Base-by-base conservation (phyloP, 2,888 invertebrate genomes). In the Protodeltote pygarga region DNA sequence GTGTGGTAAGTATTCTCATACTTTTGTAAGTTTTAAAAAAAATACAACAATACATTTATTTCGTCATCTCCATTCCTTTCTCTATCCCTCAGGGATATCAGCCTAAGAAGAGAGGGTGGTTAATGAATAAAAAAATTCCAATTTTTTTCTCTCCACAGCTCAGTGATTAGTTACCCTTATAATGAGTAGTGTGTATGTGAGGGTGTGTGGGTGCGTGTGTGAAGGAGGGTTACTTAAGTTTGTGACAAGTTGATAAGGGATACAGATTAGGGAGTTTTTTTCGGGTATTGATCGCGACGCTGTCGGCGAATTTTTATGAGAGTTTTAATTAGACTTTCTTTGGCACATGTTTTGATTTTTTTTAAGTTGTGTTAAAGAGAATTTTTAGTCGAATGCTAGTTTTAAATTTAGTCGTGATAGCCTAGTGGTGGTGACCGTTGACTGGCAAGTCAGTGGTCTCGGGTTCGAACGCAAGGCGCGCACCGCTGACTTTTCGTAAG, bases 81-180 rank as follows among this genome's bases (percentile, higher is more conserved):
- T 6, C 31, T 71, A 50, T 45, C 47, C 71, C 75, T 67, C 74
- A 76, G 81, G 83, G 83, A 83, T 81, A 82, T 81, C 79, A 50
- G 71, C 73, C 81, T 82, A 89, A 89, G 89, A 82, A 82, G 88
- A 87, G 91, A 85, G 92, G 90, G 90, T 89, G 89, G 87, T 89
- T 92, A 91, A 91, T 92, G 91, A 92, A 92, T 91, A 91, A 92
- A 92, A 91, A 92, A 91, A 90, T 74, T 76, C 81, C 66, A 76
- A 77, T 86, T 90, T 91, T 89, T 89, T 89, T 64, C 60, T 79
- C 83, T 88, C 84, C 83, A 79, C 83, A 85, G 85, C 85, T 81
- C 89, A 88, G 89, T 91, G 91, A 91, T 92, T 92, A 92, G 92
- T 91, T 92, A 91, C 90, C 89, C 91, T 85, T 79, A 82, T 91